Evolutionary conservation across 2,797 vertebrate genomes (phyloP), one percentile per base, ranked within the genome.

Genomic region (Melanotaenia maccullochi): DNA sequence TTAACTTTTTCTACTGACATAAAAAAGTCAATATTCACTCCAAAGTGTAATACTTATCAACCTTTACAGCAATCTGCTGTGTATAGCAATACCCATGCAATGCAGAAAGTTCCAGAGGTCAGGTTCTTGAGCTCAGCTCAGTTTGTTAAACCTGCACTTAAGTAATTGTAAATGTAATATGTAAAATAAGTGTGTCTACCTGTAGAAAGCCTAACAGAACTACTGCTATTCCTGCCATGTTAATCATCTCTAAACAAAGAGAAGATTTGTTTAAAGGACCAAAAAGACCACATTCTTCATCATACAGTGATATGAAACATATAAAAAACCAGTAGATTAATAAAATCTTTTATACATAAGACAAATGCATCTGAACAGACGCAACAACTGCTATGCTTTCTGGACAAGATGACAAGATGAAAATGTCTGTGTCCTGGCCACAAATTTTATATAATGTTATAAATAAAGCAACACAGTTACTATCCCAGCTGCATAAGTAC

Each of bases 151-250:
- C 76, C 76, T 76, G 76, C 83, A 89, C 88, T 93, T 89, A 76
- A 84, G 81, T 66, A 82, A 87, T 93, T 92, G n/a, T n/a, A n/a
- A n/a, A n/a, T n/a, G n/a, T n/a, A n/a, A n/a, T n/a, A 90, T 88
- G 85, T 85, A 90, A 92, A 94, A 88, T 83, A 85, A 87, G 77
- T 81, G 82, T 87, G 85, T 86, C 90, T 91, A 76, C 87, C 87
- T 92, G 89, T 85, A 83, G 81, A 91, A 72, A 57, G 71, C 36
- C 22, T 89, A 91, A 94, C 76, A 61, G 77, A 82, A 89, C 93
- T 93, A 87, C 73, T 78, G 77, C 83, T 81, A 72, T 89, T 78
- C 79, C 85, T 89, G 87, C 88, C 87, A 89, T 83, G 90, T 92
- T 94, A 94, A 94, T 92, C 89, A 57, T 75, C 79, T 90, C 75